Conservation (phyloP, 2,113 vertebrate genomes). For the rabbit (Oryctolagus cuniculus) region mOryCun1.1 NC_091444.1:10710001-10710500, state of each 20-base stretch:
- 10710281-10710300: neutral
- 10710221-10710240: neutral
- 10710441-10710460: too few species aligned
- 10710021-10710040: neutral
- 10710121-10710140: neutral
- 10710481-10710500: neutral
- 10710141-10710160: neutral
- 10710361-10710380: too few species aligned
- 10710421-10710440: too few species aligned
- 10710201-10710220: neutral
- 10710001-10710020: neutral
- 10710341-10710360: too few species aligned
- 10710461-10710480: too few species aligned
- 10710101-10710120: neutral
- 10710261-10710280: neutral
- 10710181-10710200: neutral
- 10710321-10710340: too few species aligned
- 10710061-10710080: neutral
- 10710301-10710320: too few species aligned
- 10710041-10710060: neutral
- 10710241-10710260: neutral
- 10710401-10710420: too few species aligned
- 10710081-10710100: neutral
- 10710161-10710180: neutral
- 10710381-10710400: too few species aligned